Base-by-base conservation (phyloP, 2,113 vertebrate genomes). In the Chroicocephalus ridibundus region DNA sequence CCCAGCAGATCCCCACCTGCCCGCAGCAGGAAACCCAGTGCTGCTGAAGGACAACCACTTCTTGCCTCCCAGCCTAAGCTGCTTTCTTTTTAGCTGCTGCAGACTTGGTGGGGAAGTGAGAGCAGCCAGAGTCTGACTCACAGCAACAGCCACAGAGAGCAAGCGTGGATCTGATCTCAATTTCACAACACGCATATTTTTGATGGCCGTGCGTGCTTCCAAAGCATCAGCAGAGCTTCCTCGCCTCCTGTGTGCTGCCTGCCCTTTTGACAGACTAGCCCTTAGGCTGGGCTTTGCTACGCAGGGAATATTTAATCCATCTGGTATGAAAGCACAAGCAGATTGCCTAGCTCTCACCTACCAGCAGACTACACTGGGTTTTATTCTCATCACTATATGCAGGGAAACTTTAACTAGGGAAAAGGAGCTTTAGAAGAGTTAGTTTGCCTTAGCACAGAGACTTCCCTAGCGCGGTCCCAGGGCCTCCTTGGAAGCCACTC, bases 101-200 rank as follows among this genome's bases (percentile, higher is more conserved):
- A 86, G 29, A 38, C 26, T 21, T 4, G 20, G 74, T 42, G 74
- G 77, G 54, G 31, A 60, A 51, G n/a, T 2, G 26, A 52, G 61
- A 88, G 24, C n/a, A 72, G 68, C 31, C 83, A 24, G 62, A 42
- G 42, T 2, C 49, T 74, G 83, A 44, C 64, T 68, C 75, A 36
- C 0, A 0, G 79, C 60, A 82, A 46, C 40, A 83, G 78, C 52
- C 44, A 0, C 0, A 1, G 47, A 22, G 17, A 52, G 72, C 54
- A 24, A 57, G 44, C 0, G 0, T 19, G 83, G 81, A 26, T 21
- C 71, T 34, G 60, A 78, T 42, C 55, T 22, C 1, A 7, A 20
- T 6, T 65, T 70, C 84, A 29, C 46, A 54, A 25, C 29, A 27
- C 6, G 0, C 5, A 0, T 5, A 8, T 52, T 81, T 58, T 34